Evolutionary conservation across 2,888 invertebrate genomes (phyloP).

Genomic region (Ectemnius continuus): DNA sequence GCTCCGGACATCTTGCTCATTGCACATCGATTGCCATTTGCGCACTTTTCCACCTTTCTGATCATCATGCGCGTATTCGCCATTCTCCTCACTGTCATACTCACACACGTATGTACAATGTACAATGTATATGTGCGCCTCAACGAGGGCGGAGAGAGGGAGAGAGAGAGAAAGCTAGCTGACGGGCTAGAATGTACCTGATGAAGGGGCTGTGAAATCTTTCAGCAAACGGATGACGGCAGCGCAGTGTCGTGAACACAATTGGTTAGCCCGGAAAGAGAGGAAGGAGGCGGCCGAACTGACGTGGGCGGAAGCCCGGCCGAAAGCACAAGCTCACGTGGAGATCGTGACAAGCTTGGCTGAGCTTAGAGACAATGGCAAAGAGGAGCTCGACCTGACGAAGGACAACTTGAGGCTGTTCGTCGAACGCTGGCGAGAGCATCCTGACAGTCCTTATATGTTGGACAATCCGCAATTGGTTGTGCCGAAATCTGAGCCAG

Average conservation of each 20-base stretch:
- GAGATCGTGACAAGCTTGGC: slow-evolving; percentile 43
- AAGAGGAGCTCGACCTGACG: slow-evolving; percentile 84
- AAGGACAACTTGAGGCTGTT: slow-evolving; percentile 91
- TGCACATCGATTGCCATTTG: neutral
- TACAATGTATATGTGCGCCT: neutral
- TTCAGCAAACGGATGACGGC: slow-evolving; percentile 91
- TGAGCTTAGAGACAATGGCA: slow-evolving; percentile 4
- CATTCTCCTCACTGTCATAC: slow-evolving; percentile 14
- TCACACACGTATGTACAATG: neutral
- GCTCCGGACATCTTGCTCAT: too few species aligned
- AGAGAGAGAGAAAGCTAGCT: slow-evolving; percentile 30
- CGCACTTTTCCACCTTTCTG: slow-evolving; percentile 21
- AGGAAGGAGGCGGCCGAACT: slow-evolving; percentile 53
- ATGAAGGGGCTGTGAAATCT: slow-evolving; percentile 72
- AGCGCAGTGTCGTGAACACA: slow-evolving; percentile 90
- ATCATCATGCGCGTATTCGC: slow-evolving; percentile 23
- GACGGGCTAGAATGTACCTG: slow-evolving; percentile 16
- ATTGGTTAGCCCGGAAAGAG: slow-evolving; percentile 86
- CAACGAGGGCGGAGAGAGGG: neutral
- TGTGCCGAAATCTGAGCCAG: slow-evolving; percentile 12
- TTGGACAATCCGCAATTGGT: slow-evolving; percentile 80
- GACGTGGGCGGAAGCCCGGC: too few species aligned
- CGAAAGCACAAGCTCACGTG: neutral
- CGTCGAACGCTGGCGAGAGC: slow-evolving; percentile 93
- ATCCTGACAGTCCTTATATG: slow-evolving; percentile 91